Conservation (phyloP, 2,888 invertebrate species). For the Polyommatus icarus region DNA sequence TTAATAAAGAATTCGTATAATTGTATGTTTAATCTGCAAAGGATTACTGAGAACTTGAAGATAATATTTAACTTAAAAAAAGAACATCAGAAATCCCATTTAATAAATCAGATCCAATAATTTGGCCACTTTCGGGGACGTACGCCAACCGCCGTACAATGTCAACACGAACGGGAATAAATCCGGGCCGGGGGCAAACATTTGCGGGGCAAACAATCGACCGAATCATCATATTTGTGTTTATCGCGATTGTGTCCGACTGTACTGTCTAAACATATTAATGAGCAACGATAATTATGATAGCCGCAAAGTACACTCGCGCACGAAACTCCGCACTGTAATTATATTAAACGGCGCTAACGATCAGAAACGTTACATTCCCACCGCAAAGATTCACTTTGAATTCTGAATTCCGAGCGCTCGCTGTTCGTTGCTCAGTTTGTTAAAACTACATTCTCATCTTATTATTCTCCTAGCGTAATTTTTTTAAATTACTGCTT, state of each 20-base stretch:
- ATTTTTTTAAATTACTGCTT: neutral
- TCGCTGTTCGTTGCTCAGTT: neutral
- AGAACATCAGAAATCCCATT: neutral
- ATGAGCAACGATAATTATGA: conserved; percentile 16
- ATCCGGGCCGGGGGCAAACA: conserved; percentile 21
- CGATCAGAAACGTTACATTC: conserved; percentile 20
- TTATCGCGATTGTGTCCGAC: conserved; percentile 26
- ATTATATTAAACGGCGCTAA: conserved; percentile 18
- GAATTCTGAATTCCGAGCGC: neutral
- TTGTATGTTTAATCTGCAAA: neutral
- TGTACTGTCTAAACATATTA: conserved; percentile 28
- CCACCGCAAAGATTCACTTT: conserved; percentile 14
- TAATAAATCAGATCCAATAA: conserved; percentile 1
- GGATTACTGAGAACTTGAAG: neutral
- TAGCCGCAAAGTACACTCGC: conserved; percentile 23
- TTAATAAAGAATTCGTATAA: no score
- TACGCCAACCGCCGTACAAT: neutral
- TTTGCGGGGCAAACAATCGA: conserved; percentile 18
- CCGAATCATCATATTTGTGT: conserved; percentile 22
- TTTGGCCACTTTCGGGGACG: conserved; percentile 18
- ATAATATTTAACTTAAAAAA: neutral
- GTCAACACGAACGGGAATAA: conserved; percentile 20
- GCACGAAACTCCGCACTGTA: conserved; percentile 3
- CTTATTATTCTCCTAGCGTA: neutral
- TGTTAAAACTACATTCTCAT: conserved; percentile 15